Conservation (phyloP, 1,140 invertebrate genomes). For the Euura lappo region DNA sequence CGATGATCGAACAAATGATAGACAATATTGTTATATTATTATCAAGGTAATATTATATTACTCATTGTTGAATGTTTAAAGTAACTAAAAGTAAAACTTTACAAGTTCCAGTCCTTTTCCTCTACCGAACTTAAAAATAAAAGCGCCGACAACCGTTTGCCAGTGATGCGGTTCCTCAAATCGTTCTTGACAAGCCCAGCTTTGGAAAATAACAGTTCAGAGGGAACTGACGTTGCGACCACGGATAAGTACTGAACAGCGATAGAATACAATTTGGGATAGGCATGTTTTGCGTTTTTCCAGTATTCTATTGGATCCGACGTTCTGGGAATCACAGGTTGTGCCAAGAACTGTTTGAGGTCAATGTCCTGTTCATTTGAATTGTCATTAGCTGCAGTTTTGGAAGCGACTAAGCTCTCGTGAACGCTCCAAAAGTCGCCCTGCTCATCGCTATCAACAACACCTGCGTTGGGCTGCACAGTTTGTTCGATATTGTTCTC, state of each 20-base stretch:
- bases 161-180: too few species aligned
- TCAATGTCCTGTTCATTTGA: background rate
- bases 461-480: background rate
- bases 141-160: too few species aligned
- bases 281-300: background rate
- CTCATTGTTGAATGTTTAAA: too few species aligned
- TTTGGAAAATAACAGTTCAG: constrained; percentile 49
- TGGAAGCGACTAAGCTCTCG: background rate
- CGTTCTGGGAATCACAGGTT: background rate
- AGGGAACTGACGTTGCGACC: constrained; percentile 45
- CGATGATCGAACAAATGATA: too few species aligned
- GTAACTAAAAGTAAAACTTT: too few species aligned
- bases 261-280: background rate
- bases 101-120: too few species aligned
- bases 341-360: background rate
- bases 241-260: constrained; percentile 42
- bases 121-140: too few species aligned
- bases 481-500: background rate
- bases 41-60: too few species aligned
- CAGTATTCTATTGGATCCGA: background rate
- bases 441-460: background rate
- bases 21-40: too few species aligned
- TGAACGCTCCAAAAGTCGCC: background rate
- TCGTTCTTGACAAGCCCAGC: constrained; percentile 18
- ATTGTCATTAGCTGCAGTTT: background rate